Percentiles rank a stretch among this genome's conserved stretches.
phyloP scores from a whole-genome alignment of 2,888 invertebrate genomes.

The Netelia virgata region DNA sequence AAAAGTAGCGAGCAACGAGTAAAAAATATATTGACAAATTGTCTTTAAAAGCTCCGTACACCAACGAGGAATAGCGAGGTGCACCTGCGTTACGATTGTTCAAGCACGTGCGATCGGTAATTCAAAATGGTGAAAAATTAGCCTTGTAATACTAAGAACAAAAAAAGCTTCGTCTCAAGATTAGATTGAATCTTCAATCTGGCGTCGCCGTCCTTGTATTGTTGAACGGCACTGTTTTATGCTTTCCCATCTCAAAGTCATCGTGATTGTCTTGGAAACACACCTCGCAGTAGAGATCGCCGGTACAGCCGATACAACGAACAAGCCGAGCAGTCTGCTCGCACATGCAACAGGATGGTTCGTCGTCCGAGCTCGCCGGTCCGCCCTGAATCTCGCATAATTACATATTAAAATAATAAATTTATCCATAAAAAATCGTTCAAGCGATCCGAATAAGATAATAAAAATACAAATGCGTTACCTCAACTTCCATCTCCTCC shows the following conservation, averaged over 20 bases:
- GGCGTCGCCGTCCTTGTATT: conserved; percentile 42
- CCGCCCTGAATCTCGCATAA: conserved; percentile 30
- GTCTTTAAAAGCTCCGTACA: conserved; percentile 40
- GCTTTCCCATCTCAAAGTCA: conserved; percentile 85
- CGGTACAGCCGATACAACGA: conserved; percentile 91
- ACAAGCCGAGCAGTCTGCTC: conserved; percentile 90
- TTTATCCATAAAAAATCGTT: conserved; percentile 8
- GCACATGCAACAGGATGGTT: conserved; percentile 95
- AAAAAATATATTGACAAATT: conserved; percentile 51
- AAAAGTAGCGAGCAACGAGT: conserved; percentile 23
- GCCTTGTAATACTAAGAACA: conserved; percentile 21
- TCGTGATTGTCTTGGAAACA: conserved; percentile 92
- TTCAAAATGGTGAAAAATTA: conserved; percentile 13
- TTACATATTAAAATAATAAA: conserved; percentile 2
- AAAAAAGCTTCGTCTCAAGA: neutral
- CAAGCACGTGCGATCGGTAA: conserved; percentile 47
- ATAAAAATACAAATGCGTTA: conserved; percentile 45
- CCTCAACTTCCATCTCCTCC: conserved; percentile 78
- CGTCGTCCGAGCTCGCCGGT: conserved; percentile 69
- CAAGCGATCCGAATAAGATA: conserved; percentile 12
- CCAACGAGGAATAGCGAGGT: neutral
- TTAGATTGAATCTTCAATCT: conserved; percentile 34
- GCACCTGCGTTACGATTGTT: conserved; percentile 15
- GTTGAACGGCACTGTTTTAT: conserved; percentile 74
- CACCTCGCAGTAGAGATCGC: conserved; percentile 91